A percentile compares a stretch with the other conserved stretches of the same genome.
Evolutionary conservation across 2,888 invertebrate genomes (phyloP).

Genomic region (Germaria angustata): DNA sequence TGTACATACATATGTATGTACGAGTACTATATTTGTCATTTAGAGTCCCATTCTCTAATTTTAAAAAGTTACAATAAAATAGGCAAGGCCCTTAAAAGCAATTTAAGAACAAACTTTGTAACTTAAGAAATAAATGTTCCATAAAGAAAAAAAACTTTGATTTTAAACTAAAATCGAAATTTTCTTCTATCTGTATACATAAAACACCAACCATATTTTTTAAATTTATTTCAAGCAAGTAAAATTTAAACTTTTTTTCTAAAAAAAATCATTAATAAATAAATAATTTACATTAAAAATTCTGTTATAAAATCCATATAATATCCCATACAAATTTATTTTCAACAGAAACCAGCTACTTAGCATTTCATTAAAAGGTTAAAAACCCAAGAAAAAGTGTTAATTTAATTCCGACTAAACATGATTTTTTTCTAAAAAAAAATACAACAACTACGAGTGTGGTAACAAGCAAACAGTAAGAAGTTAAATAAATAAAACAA

Average conservation of each 20-base stretch:
- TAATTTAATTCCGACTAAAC: conserved; percentile 11
- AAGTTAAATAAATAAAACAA: background rate
- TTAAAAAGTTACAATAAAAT: no score
- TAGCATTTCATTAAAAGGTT: conserved; percentile 41
- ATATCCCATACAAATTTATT: background rate
- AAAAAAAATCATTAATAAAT: background rate
- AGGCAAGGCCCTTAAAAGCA: no score
- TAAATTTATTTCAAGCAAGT: no score
- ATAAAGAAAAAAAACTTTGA: no score
- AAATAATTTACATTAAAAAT: background rate
- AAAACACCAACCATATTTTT: no score
- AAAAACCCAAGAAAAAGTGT: conserved; percentile 43
- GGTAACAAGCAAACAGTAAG: background rate
- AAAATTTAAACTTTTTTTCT: no score
- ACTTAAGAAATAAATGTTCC: no score
- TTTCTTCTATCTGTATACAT: no score
- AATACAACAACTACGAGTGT: background rate
- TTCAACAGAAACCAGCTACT: conserved; percentile 3
- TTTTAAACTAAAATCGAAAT: no score
- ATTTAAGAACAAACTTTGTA: no score
- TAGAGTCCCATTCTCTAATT: no score
- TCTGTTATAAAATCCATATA: background rate
- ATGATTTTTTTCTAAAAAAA: conserved; percentile 11
- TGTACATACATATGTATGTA: background rate
- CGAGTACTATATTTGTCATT: no score